Percentiles rank a stretch among this genome's conserved stretches.
These are phyloP conservation scores for Ia io DNA, from an alignment of 2,113 vertebrate species.

Conservation along the genomic window DNA sequence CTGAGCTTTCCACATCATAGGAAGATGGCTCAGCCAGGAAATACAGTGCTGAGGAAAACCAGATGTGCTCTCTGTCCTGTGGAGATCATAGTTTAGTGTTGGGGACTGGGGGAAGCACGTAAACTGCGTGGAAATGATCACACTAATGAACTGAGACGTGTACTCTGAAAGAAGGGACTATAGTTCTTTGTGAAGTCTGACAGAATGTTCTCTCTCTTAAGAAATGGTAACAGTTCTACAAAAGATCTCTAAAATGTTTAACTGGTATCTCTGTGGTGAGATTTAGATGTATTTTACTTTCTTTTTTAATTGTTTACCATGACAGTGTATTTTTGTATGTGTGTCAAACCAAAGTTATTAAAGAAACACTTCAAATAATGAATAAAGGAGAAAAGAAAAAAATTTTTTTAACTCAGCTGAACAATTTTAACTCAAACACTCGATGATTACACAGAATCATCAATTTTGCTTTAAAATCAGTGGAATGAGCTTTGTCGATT, in stretches of 20 bases:
- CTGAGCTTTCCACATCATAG: neutral
- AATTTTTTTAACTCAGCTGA: neutral
- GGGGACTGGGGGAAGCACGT: neutral
- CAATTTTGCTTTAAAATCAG: constrained; percentile 26
- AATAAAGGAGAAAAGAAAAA: neutral
- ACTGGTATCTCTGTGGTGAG: neutral
- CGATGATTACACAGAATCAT: neutral
- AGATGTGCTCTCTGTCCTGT: neutral
- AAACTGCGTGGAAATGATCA: neutral
- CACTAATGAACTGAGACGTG: neutral
- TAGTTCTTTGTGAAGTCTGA: neutral
- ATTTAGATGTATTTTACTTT: constrained; percentile 1
- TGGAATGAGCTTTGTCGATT: neutral
- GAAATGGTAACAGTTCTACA: neutral
- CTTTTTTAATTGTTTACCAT: constrained; percentile 1
- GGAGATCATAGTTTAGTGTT: neutral
- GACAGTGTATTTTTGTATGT: neutral
- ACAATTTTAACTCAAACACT: neutral
- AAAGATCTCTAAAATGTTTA: neutral
- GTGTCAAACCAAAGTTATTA: neutral
- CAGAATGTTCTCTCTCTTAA: neutral
- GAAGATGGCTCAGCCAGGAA: neutral
- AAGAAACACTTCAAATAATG: constrained; percentile 6
- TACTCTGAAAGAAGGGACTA: neutral
- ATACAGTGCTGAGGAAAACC: neutral